Percentiles rank a stretch among this genome's conserved stretches.
These are phyloP conservation scores for Chymomyza amoena DNA, from an alignment of 2,888 invertebrate genomes.

Conservation along the genomic window DNA sequence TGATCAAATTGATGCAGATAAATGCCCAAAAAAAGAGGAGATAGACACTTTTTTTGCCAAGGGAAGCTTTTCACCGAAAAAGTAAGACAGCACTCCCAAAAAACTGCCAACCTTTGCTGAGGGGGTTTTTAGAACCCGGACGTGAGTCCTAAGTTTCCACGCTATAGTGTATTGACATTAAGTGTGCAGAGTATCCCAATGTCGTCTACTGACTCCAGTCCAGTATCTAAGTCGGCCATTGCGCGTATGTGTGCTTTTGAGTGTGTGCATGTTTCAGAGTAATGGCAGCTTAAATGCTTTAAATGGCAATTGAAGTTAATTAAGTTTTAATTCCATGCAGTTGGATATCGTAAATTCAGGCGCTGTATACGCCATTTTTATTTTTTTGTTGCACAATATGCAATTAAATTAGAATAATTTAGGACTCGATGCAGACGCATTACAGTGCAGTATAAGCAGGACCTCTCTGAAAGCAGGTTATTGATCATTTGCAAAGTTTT, in stretches of 20 bases:
- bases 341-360: slow-evolving; percentile 64
- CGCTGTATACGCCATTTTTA: slow-evolving; percentile 43
- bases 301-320: slow-evolving; percentile 43
- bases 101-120: no score
- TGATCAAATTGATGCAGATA: no score
- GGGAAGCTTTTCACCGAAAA: no score
- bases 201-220: no score
- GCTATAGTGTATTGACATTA: no score
- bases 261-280: not conserved
- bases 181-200: slow-evolving; percentile 12
- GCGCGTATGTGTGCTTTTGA: slow-evolving; percentile 4
- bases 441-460: not conserved
- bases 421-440: slow-evolving; percentile 14
- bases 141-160: no score
- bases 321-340: slow-evolving; percentile 57
- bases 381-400: slow-evolving; percentile 32
- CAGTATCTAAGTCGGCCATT: no score
- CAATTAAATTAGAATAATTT: slow-evolving; percentile 68
- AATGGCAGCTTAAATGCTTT: slow-evolving; percentile 6
- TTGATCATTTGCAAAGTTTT: slow-evolving; percentile 16
- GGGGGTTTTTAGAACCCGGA: no score
- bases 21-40: no score
- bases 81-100: no score
- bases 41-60: no score
- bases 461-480: not conserved